phyloP scores from a whole-genome alignment of 2,888 invertebrate genomes.

The Synanthedon vespiformis region DNA sequence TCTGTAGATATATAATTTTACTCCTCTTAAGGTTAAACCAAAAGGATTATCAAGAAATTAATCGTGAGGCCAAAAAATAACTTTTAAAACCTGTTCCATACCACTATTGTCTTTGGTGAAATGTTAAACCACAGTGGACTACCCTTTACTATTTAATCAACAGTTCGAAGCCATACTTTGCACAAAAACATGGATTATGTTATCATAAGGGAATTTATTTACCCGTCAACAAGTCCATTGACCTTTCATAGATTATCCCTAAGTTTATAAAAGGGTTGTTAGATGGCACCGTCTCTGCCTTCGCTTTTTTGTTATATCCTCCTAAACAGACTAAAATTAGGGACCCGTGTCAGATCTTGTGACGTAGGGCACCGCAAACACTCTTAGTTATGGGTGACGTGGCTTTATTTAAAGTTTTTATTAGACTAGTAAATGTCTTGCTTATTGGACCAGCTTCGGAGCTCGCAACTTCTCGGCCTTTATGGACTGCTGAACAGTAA shows the following conservation, averaged over 20 bases:
- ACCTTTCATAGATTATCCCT: not conserved
- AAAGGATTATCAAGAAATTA: too few relatives aligned
- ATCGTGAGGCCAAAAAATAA: too few relatives aligned
- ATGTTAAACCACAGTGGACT: too few relatives aligned
- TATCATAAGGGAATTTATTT: too few relatives aligned
- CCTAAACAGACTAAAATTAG: constrained; percentile 4
- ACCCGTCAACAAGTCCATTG: not conserved
- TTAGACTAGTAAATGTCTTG: not conserved
- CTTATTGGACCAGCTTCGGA: not conserved
- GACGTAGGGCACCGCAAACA: constrained; percentile 6
- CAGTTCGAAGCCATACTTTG: too few relatives aligned
- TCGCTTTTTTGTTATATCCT: not conserved
- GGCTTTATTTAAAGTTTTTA: not conserved
- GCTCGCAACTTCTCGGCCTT: not conserved
- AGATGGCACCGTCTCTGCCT: not conserved
- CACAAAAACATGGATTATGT: too few relatives aligned
- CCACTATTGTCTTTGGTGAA: too few relatives aligned
- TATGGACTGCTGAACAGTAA: not conserved
- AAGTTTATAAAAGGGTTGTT: not conserved
- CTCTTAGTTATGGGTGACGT: not conserved
- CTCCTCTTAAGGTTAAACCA: too few relatives aligned
- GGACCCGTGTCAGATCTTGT: constrained; percentile 6
- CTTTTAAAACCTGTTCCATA: too few relatives aligned
- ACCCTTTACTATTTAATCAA: too few relatives aligned
- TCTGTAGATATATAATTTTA: too few relatives aligned